Evolutionary conservation across 2,888 invertebrate species (phyloP), one percentile per base, ranked within the genome.

Genomic region (Xylota sylvarum): DNA sequence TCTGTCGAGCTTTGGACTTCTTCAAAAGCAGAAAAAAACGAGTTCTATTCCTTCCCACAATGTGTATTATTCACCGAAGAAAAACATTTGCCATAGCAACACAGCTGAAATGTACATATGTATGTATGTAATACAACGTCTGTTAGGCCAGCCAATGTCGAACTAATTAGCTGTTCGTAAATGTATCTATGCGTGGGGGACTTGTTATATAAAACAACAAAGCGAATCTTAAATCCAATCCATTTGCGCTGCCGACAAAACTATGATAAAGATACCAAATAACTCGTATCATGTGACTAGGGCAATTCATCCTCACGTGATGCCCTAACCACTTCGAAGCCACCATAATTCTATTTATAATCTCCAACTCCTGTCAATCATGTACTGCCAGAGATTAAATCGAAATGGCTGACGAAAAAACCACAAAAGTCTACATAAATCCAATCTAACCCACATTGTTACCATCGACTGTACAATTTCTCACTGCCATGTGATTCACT

Each of bases 381-480:
- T n/a, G n/a, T 6, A n/a, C 6, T 43, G 43, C 2, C 43, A 14
- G 14, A 5, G 43, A 43, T 43, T 40, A 67, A 35, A 52, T 52
- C 52, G 10, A 67, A 67, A 35, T 17, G 67, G 67, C 40, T 67
- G 52, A 67, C 52, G 67, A 52, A 14, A 67, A 67, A 40, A 52
- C 6, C 10, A 40, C n/a, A 52, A 52, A 19, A 35, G 12, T 17
- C n/a, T 67, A 67, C 55, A 12, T 43, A 43, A 43, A 43, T 43
- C 43, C 43, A 14, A 40, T 40, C 40, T 40, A 43, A 43, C 12
- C 6, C 23, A 30, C 12, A 52, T 10, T 50, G 14, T 3, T 17
- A 46, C 46, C 46, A 17, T 46, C 17, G 14, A 7, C 19, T 3
- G 9, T 48, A 46, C 17, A 46, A n/a, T 43, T 3, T 37, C 37